Base-by-base conservation (phyloP, 2,888 invertebrate species). In the Diarsia mendica region DNA sequence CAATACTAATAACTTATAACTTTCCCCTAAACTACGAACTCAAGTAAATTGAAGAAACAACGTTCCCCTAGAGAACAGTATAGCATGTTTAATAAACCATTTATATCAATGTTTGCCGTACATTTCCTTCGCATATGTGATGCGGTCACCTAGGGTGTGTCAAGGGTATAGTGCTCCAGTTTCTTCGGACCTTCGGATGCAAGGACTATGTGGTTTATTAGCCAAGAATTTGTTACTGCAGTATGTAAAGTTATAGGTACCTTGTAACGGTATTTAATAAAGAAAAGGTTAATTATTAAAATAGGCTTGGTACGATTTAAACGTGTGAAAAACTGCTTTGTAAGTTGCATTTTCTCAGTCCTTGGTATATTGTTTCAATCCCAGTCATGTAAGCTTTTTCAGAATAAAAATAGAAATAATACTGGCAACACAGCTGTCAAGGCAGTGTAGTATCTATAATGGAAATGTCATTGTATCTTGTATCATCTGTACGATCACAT, bases 121-220 rank as follows among this genome's bases (percentile, higher is more conserved):
- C 48, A 63, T 82, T 82, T 75, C 48, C 64, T 79, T 23, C 49
- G 51, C 58, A 53, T 11, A 73, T 67, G 69, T 79, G 69, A 58
- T 64, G 69, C 53, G 44, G 71, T 72, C 85, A 75, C 71, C 65
- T 44, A 66, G 64, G 79, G 55, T 67, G 76, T 87, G 88, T 87
- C 87, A 87, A 87, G 87, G 87, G 84, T 87, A 23, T 60, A 9
- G 51, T 72, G 84, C 20, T 63, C 77, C 61, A 84, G 33, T 73
- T 72, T 72, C 15, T 78, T 68, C 64, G 71, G 58, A 67, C 83
- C 83, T 83, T 85, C 79, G 39, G 13, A 28, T 46, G 66, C 79
- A 85, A 85, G 83, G 83, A 72, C 83, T 13, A 46, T n/a, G 48
- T 4, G 63, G 81, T 68, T 28, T 28, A 67, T 11, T 55, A 13